Base-by-base conservation (phyloP, 92 coral and sea anemone species). In the Scolanthus callimorphus region DNA sequence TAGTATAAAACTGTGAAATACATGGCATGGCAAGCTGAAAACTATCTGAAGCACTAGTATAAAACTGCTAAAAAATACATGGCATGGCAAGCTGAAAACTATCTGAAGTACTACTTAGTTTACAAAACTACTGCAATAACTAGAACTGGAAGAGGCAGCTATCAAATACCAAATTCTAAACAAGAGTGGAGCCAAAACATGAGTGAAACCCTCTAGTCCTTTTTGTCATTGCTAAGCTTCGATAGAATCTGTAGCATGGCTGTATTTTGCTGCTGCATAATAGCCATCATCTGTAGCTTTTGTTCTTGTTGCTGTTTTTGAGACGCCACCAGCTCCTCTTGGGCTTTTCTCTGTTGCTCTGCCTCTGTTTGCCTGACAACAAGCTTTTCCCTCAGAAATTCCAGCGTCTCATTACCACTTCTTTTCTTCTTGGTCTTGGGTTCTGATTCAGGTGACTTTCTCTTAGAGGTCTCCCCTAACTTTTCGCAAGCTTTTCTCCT, bases 401-500 rank as follows among this genome's bases (percentile, higher is more conserved):
- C 53, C 8, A 39, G 31, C 12, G 34, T 60, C 27, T 60, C 54
- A 25, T 37, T 23, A 3, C 66, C 54, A 60, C 66, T 39, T 25
- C 66, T 60, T 25, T 52, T 60, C 15, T 50, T 21, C n/a, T 60
- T 60, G n/a, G n/a, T n/a, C 54, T 60, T 39, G 26, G 66, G 30
- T 43, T 37, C 51, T 1, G 66, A 52, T 39, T 39, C 54, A 27
- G 21, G 51, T 0, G 53, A 29, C 21, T 60, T 60, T 39, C 66
- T 29, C 17, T 60, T 41, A 60, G 51, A 39, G 15, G 66, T 39
- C 28, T 60, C 66, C 17, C 54, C 54, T 29, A 60, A 52, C 23
- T 60, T 39, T 25, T 60, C 53, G 26, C 66, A 60, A 20, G 66
- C 66, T 41, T 60, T 60, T 37, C 24, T 17, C 51, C 66, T 60